Evolutionary conservation across 2,113 vertebrate species (phyloP), one percentile per base, ranked within the genome.

Genomic region (Chionodraco myersi): DNA sequence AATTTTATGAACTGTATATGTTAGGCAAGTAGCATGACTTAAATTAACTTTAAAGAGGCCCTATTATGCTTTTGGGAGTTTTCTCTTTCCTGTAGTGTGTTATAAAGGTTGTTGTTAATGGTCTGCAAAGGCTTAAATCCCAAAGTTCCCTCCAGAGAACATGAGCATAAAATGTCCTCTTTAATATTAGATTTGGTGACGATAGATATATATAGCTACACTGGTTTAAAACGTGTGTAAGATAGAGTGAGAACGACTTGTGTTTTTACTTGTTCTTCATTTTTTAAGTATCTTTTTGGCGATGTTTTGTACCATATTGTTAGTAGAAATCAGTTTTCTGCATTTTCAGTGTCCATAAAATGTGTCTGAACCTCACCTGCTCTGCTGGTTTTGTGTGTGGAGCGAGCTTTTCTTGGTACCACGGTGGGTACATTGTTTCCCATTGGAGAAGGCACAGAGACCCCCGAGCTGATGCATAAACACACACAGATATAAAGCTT

Each of bases 291-390:
- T 67, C 49, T 54, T 41, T 30, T 21, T 10, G 16, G 18, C 6
- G 7, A 23, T 54, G 18, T 18, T 47, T 45, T 57, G 13, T 3
- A 70, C 41, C n/a, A 16, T 11, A 23, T 23, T n/a, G n/a, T 56
- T 15, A 15, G 12, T 23, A 51, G 9, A 12, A 59, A 13, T 47
- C 8, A 6, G 4, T 16, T 70, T 23, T 30, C 30, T 30, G 30
- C 30, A 30, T 30, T 30, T 30, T 30, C 30, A 30, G 30, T 30
- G 30, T 23, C 21, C 5, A 57, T 21, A 5, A 23, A 23, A 11
- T 15, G 7, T 58, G 15, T 16, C 0, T 21, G 3, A 80, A 21
- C 44, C 77, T 83, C 60, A 93, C 92, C 88, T 82, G 74, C 63
- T 80, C 47, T 78, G 65, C 62, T 36, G 44, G 34, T n/a, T 47